phyloP scores from a whole-genome alignment of 2,113 vertebrate genomes.

The Paradoxurus hermaphroditus region DNA sequence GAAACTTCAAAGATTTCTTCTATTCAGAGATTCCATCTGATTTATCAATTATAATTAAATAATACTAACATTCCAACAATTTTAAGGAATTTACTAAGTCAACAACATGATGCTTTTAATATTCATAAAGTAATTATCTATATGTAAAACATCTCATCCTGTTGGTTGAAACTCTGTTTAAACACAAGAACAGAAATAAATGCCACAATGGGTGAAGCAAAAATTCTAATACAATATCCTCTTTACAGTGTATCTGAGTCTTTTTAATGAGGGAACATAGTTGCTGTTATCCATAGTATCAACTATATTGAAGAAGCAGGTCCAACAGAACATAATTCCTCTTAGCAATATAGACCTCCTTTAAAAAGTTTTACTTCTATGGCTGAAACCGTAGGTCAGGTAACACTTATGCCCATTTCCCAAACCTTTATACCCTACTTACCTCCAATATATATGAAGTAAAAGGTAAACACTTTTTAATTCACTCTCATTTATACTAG shows the following conservation, averaged over 20 bases:
- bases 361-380: too few species aligned
- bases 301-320: neutral
- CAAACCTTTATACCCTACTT: neutral
- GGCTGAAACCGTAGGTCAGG: too few species aligned
- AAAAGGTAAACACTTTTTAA: neutral
- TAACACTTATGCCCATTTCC: neutral
- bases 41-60: constrained; percentile 22
- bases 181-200: neutral
- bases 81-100: neutral
- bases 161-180: neutral
- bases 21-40: neutral
- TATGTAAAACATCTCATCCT: constrained; percentile 13
- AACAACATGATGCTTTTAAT: neutral
- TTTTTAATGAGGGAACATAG: neutral
- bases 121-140: neutral
- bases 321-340: neutral
- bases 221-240: neutral
- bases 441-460: neutral
- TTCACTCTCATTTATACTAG: neutral
- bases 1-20: neutral
- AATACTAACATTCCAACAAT: neutral
- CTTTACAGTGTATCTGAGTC: neutral
- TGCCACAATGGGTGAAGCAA: neutral
- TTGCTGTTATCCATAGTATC: neutral
- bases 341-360: neutral